Base-by-base conservation (phyloP, 1,140 invertebrate species). In the Panulirus ornatus region DNA sequence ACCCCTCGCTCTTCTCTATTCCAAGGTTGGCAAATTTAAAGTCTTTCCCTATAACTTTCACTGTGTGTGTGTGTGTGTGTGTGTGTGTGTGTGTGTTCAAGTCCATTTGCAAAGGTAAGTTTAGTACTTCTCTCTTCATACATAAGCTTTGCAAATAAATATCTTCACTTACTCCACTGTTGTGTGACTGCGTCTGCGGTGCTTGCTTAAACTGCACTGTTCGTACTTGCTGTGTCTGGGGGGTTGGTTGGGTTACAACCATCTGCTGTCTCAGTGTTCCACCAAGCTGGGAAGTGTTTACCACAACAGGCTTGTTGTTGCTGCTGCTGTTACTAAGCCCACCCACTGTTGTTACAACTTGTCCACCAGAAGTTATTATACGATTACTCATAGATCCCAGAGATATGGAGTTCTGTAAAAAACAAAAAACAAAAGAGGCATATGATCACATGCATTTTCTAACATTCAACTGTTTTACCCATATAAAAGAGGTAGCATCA, bases 91-190 rank as follows among this genome's bases (percentile, higher is more conserved):
- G n/a, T n/a, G n/a, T n/a, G n/a, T n/a, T n/a, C n/a, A n/a, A n/a
- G n/a, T n/a, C n/a, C n/a, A n/a, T n/a, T n/a, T n/a, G n/a, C n/a
- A n/a, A n/a, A n/a, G n/a, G n/a, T n/a, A n/a, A n/a, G n/a, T n/a
- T n/a, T n/a, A n/a, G n/a, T n/a, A n/a, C n/a, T n/a, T n/a, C n/a
- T n/a, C n/a, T n/a, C n/a, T n/a, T n/a, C n/a, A n/a, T n/a, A n/a
- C n/a, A n/a, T n/a, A n/a, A n/a, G n/a, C n/a, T n/a, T n/a, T n/a
- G n/a, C n/a, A n/a, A n/a, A n/a, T n/a, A n/a, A n/a, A n/a, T n/a
- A n/a, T n/a, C n/a, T n/a, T 38, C 27, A 81, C 86, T 82, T 82
- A 88, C 86, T 40, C 86, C 86, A 88, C 78, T 88, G 38, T 82
- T 88, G 54, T 82, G 86, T 83, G 86, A 82, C 16, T 82, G 86